Evolutionary conservation across 35 echinoderm and acorn worm species (phyloP).

Genomic region (Acanthaster planci): DNA sequence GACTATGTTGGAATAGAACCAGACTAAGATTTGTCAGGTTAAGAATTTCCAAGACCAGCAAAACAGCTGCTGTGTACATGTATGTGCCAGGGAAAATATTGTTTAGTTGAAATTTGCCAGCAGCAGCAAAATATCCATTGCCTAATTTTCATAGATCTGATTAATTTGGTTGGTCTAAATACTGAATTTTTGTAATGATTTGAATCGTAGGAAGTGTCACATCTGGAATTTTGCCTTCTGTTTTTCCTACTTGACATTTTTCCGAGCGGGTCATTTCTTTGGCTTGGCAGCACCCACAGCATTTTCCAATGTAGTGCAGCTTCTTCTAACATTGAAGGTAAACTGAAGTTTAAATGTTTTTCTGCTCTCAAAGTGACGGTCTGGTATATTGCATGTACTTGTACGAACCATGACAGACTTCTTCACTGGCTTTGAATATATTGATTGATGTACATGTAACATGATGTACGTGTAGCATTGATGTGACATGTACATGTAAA

Average conservation of each 20-base stretch:
- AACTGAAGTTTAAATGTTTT: not conserved
- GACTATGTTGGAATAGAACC: no score
- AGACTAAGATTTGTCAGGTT: no score
- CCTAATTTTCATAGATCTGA: not conserved
- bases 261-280: conserved; percentile 84
- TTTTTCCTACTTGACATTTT: conserved; percentile 89
- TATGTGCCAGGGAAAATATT: not conserved
- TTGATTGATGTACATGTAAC: no score
- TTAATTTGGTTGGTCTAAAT: not conserved
- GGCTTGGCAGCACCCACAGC: conserved; percentile 78
- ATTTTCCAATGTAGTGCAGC: conserved; percentile 92
- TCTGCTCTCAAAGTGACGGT: no score
- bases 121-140: not conserved
- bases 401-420: no score
- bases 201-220: conserved; percentile 69
- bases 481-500: not conserved
- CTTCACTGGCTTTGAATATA: no score
- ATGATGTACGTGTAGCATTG: no score
- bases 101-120: not conserved
- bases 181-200: conserved; percentile 16
- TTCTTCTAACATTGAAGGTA: conserved; percentile 93
- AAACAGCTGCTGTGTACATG: no score
- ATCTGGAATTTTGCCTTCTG: conserved; percentile 73
- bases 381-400: no score
- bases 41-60: no score